Evolutionary conservation across 2,113 vertebrate genomes (phyloP).

Genomic region (Euleptes europaea): DNA sequence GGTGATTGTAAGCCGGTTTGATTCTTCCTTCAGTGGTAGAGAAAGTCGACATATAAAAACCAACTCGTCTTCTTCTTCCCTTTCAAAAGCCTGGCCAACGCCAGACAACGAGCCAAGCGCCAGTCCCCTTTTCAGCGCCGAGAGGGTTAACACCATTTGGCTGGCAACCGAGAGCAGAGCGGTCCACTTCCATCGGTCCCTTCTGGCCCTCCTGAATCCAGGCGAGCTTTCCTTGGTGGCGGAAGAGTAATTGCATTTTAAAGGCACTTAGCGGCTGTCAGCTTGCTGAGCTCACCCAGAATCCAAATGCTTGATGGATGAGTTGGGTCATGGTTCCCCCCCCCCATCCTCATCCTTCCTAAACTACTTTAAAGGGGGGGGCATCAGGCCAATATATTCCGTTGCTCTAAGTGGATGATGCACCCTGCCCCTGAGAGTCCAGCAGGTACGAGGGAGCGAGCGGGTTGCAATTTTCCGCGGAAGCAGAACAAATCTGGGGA

Average conservation of each 20-base stretch:
- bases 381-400: background rate
- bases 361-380: background rate
- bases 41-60: too few species aligned
- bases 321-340: background rate
- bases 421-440: too few species aligned
- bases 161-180: background rate
- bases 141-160: background rate
- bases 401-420: background rate
- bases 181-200: background rate
- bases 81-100: too few species aligned
- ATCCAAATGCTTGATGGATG: conserved; percentile 19
- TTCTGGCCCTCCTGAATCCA: background rate
- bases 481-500: too few species aligned
- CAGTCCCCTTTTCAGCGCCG: background rate
- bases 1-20: too few species aligned
- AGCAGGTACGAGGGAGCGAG: too few species aligned
- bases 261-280: background rate
- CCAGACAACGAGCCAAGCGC: background rate
- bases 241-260: conserved; percentile 16
- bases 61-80: too few species aligned
- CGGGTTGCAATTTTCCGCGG: too few species aligned
- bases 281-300: background rate
- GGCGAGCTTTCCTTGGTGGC: background rate
- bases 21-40: too few species aligned
- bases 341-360: background rate